phyloP scores from a whole-genome alignment of 1,140 invertebrate species.

The Carposina sasakii region DNA sequence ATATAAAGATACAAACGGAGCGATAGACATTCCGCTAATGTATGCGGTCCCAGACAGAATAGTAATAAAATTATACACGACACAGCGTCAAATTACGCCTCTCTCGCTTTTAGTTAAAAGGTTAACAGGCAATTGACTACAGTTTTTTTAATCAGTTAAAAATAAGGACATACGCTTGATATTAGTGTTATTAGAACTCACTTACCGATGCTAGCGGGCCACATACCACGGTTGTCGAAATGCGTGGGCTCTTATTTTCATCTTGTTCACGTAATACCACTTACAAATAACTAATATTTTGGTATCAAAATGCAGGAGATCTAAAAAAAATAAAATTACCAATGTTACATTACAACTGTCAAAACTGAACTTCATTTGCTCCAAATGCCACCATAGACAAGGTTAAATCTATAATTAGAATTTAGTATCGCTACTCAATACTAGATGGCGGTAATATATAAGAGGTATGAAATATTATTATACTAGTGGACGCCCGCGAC shows the following conservation, averaged over 20 bases:
- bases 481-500: not conserved
- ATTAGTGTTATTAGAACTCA: constrained; percentile 27
- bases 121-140: constrained; percentile 72
- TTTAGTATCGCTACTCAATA: constrained; percentile 30
- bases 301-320: constrained; percentile 69
- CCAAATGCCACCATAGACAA: constrained; percentile 61
- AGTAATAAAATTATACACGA: constrained; percentile 70
- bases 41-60: constrained; percentile 51
- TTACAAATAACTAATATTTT: constrained; percentile 69
- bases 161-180: constrained; percentile 58
- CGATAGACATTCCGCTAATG: constrained; percentile 40
- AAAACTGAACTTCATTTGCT: constrained; percentile 65
- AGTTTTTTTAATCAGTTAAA: constrained; percentile 72
- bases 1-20: constrained; percentile 38
- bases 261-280: constrained; percentile 70
- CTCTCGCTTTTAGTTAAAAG: constrained; percentile 71
- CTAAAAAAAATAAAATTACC: constrained; percentile 67
- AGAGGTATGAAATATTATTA: not conserved
- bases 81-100: constrained; percentile 70
- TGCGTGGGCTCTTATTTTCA: constrained; percentile 69
- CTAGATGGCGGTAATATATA: constrained; percentile 40
- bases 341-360: constrained; percentile 67
- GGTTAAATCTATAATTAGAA: constrained; percentile 49
- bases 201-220: constrained; percentile 64
- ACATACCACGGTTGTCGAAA: constrained; percentile 65